Percentiles rank a stretch among this genome's conserved stretches.
phyloP scores from a whole-genome alignment of 2,797 vertebrate species.

The Acipenser ruthenus region DNA sequence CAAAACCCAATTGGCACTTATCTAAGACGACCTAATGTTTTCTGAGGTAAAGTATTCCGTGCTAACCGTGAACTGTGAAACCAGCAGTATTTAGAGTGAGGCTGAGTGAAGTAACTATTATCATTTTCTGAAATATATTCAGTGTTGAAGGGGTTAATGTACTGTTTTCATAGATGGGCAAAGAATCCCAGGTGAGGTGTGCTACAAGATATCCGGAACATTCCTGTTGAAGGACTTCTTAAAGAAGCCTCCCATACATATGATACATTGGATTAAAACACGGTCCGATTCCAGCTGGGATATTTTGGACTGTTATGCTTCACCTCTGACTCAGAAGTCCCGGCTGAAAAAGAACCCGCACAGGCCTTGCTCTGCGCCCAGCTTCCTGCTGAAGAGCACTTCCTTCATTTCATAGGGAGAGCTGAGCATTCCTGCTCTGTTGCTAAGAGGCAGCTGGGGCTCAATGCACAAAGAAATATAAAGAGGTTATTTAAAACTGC shows the following conservation, averaged over 20 bases:
- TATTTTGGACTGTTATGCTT: background rate
- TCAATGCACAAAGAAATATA: conserved; percentile 14
- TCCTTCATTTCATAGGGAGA: background rate
- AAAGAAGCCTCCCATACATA: background rate
- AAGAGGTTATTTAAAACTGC: conserved; percentile 10
- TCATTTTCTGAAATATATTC: background rate
- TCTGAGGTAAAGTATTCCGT: no score
- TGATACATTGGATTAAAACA: no score
- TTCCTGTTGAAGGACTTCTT: background rate
- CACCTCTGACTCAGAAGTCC: background rate
- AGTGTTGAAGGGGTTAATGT: no score
- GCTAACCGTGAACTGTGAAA: no score
- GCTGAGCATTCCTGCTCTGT: conserved; percentile 7
- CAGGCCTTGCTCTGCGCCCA: background rate
- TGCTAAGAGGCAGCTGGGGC: conserved; percentile 5
- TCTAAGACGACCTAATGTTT: no score
- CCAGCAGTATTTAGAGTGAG: no score
- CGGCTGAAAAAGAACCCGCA: background rate
- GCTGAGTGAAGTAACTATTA: no score
- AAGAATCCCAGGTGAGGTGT: no score
- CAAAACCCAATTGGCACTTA: no score
- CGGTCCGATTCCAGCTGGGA: background rate
- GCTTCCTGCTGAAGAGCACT: background rate
- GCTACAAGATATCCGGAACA: background rate
- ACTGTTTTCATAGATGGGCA: no score